phyloP scores from a whole-genome alignment of 2,797 vertebrate genomes.

The Limosa lapponica region DNA sequence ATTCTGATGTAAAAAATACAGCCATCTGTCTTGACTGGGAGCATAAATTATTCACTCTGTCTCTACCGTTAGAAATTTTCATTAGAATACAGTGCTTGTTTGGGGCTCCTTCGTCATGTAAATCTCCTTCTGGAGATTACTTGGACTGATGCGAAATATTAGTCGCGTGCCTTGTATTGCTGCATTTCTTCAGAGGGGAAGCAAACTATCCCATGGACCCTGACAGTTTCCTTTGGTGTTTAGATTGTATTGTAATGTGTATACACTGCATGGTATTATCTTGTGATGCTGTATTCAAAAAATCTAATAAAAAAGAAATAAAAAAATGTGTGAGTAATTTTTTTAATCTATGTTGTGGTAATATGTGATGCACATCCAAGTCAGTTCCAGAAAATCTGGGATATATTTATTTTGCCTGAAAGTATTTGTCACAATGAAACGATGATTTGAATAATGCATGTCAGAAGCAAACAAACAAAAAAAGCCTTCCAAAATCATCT shows the following conservation, averaged over 20 bases:
- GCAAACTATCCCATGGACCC: background rate
- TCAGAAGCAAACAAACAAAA: background rate
- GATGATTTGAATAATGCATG: background rate
- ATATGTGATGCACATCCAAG: background rate
- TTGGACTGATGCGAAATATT: background rate
- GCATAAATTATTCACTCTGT: background rate
- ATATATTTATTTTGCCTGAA: background rate
- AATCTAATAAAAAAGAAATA: conserved; percentile 49
- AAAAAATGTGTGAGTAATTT: conserved; percentile 18
- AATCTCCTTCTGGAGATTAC: conserved; percentile 33
- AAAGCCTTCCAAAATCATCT: background rate
- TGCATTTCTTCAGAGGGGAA: conserved; percentile 36
- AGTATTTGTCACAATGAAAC: background rate
- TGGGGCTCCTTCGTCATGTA: background rate
- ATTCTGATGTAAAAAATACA: background rate
- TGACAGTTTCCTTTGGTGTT: background rate
- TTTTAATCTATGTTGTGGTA: background rate
- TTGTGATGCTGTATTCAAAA: conserved; percentile 47
- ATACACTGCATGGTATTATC: background rate
- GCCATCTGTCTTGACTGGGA: conserved; percentile 15
- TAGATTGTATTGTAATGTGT: background rate
- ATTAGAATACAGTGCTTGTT: background rate
- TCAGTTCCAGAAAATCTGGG: background rate
- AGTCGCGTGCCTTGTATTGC: conserved; percentile 18
- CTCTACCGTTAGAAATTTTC: background rate